Percentiles rank a stretch among this genome's conserved stretches.
Conservation (phyloP, 2,888 invertebrate species). For the Sarcophaga subvicina region DNA sequence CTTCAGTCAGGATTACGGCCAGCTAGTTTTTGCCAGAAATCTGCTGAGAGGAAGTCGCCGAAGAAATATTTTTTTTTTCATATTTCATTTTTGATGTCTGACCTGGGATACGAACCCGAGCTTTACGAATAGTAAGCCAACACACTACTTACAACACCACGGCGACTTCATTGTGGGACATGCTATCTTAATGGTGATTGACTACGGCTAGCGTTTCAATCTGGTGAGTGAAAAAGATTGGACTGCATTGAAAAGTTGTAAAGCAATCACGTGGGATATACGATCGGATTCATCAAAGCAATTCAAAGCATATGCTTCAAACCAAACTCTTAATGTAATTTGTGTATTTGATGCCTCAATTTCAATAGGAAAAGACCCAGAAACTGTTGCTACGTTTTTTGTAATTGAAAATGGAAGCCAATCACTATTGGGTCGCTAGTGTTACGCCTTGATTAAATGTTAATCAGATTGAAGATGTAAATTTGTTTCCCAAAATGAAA, state of each 20-base stretch:
- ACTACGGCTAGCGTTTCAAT: conserved; percentile 63
- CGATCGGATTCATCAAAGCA: conserved; percentile 56
- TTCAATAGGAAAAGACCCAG: neutral
- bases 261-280: conserved; percentile 46
- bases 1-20: no score
- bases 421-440: conserved; percentile 17
- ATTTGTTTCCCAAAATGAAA: conserved; percentile 53
- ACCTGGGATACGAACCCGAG: no score
- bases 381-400: conserved; percentile 42
- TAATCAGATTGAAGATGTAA: conserved; percentile 38
- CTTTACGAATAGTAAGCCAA: no score
- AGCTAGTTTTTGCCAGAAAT: no score
- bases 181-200: neutral
- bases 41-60: no score
- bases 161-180: conserved; percentile 16
- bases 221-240: conserved; percentile 56
- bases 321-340: conserved; percentile 47
- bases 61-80: no score
- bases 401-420: conserved; percentile 48
- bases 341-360: conserved; percentile 60
- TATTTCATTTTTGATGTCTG: no score
- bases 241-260: conserved; percentile 20
- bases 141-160: no score
- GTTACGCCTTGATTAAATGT: conserved; percentile 45
- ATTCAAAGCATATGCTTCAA: conserved; percentile 61